A percentile compares a stretch with the other conserved stretches of the same genome.
Conservation (phyloP, 30 jellyfish, hydroid and myxozoan species). For the Aurelia coerulea region DNA sequence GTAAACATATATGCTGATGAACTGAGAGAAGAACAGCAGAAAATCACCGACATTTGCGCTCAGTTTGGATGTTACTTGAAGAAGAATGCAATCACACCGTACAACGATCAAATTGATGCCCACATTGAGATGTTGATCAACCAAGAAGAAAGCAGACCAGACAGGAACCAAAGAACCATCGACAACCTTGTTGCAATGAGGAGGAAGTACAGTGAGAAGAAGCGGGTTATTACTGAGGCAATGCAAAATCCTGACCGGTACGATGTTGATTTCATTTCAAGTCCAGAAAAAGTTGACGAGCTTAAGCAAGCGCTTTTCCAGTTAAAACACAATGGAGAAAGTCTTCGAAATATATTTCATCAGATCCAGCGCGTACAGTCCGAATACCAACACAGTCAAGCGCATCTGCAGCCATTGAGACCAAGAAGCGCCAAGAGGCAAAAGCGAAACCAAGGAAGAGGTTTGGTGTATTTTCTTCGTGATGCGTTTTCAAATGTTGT, state of each 20-base stretch:
- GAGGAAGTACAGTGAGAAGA: slow-evolving; percentile 40
- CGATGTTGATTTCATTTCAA: slow-evolving; percentile 27
- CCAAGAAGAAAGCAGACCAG: slow-evolving; percentile 44
- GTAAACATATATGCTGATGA: slow-evolving; percentile 8
- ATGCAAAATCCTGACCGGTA: slow-evolving; percentile 28
- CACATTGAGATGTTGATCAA: slow-evolving; percentile 57
- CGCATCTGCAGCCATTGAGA: no score
- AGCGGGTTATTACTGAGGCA: slow-evolving; percentile 32
- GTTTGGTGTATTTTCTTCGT: no score
- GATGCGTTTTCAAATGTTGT: no score
- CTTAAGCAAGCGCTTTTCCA: slow-evolving; percentile 28
- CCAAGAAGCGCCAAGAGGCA: no score
- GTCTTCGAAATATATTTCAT: slow-evolving; percentile 21
- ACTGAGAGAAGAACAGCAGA: slow-evolving; percentile 37
- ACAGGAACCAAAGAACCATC: slow-evolving; percentile 12
- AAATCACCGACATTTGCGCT: slow-evolving; percentile 63
- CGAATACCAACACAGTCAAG: no score
- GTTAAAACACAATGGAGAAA: slow-evolving; percentile 60
- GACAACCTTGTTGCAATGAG: slow-evolving; percentile 35
- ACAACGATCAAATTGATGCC: slow-evolving; percentile 61
- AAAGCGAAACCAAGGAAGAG: no score
- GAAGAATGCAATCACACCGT: slow-evolving; percentile 65
- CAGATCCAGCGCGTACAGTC: slow-evolving; percentile 13
- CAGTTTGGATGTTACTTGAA: slow-evolving; percentile 70
- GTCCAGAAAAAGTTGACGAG: slow-evolving; percentile 49